Base-by-base conservation (phyloP, 1,140 invertebrate species). In the Augochlora pura region DNA sequence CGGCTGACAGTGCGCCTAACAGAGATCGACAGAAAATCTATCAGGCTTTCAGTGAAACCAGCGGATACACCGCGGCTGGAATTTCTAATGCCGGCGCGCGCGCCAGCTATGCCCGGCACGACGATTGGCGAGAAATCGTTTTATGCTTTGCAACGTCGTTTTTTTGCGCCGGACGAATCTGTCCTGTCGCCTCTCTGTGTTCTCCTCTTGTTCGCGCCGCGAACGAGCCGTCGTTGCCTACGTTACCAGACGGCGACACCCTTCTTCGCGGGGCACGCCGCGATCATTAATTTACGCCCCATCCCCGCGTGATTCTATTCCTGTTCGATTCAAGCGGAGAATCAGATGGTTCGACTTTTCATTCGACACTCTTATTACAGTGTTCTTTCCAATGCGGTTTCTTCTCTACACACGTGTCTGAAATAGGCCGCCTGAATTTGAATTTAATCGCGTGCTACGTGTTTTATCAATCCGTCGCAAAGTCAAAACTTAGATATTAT, bases 1-100 rank as follows among this genome's bases (percentile, higher is more conserved):
- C 25, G 52, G 57, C 42, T 66, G 84, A 85, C 80, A 73, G 80
- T 70, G n/a, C 49, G 63, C 63, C 68, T 82, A 80, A 86, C 83
- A 70, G 76, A 85, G 68, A 75, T 62, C 80, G 85, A 86, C 81
- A 85, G 84, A 86, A 82, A 81, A 82, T 85, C 80, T 83, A 85
- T 86, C 83, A 85, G 66, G 83, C 62, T 83, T 84, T 85, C 82
- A 84, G 71, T 77, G 83, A 84, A 80, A 84, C 67, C 66, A 69
- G 52, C 57, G 32, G 60, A 66, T 77, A 77, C 71, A 67, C 66
- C 39, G 74, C 66, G 46, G 62, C 27, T 60, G 75, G 75, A 81
- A 81, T 81, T 78, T 81, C 80, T 62, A 81, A 81, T 66, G 73
- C 49, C 54, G 49, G 49, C 49, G 49, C 49, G 71, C 54, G 42